A percentile compares a stretch with the other conserved stretches of the same genome.
phyloP scores from a whole-genome alignment of 1,140 invertebrate species.

The Pseudoatta argentina region DNA sequence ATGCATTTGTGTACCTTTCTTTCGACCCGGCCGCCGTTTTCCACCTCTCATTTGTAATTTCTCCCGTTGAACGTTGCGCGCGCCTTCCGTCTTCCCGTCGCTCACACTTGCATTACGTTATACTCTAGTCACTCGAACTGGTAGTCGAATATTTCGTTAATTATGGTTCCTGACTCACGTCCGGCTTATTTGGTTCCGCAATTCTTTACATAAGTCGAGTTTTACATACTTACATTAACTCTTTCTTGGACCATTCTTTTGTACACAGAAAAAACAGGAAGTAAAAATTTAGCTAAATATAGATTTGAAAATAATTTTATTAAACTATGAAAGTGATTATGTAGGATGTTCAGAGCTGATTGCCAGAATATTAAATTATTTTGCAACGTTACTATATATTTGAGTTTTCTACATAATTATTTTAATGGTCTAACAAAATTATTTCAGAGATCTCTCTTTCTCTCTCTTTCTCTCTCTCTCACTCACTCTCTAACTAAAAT shows the following conservation, averaged over 20 bases:
- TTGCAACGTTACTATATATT: no score
- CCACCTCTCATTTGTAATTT: conserved; percentile 62
- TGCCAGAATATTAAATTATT: no score
- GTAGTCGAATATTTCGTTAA: conserved; percentile 34
- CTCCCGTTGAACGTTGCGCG: conserved; percentile 35
- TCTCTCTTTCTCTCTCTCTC: no score
- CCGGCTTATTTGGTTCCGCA: conserved; percentile 26
- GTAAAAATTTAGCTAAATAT: no score
- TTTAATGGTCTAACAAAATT: no score
- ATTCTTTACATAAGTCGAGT: conserved; percentile 9
- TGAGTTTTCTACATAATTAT: no score
- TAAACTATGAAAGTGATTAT: no score
- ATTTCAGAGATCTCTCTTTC: no score
- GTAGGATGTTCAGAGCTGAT: no score
- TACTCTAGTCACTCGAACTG: neutral
- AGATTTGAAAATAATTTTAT: no score
- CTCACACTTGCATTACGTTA: conserved; percentile 23
- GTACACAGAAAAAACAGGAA: neutral
- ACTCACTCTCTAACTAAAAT: no score
- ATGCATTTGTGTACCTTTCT: conserved; percentile 67
- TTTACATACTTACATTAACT: conserved; percentile 10
- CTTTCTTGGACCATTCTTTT: neutral
- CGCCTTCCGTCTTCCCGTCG: conserved; percentile 39
- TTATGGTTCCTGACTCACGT: conserved; percentile 11
- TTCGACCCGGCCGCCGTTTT: conserved; percentile 54